Evolutionary conservation across 2,888 invertebrate species (phyloP).

Genomic region (Uropetala carovei): DNA sequence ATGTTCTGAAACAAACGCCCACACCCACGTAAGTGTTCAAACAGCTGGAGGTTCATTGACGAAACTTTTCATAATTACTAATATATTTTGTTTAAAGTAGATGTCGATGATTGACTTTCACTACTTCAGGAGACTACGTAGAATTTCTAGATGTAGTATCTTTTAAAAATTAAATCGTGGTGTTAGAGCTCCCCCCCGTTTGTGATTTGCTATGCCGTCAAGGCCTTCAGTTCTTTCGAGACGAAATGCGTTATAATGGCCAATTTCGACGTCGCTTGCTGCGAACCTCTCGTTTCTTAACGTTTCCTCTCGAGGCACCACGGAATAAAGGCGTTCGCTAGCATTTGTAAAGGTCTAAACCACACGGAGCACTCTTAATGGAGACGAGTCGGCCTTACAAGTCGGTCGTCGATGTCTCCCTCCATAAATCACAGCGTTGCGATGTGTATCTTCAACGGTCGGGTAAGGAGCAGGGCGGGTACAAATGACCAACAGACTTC

Average conservation of each 20-base stretch:
- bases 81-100: too few species aligned
- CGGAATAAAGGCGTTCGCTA: conserved; percentile 9
- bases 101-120: too few species aligned
- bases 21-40: too few species aligned
- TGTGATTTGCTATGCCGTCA: not conserved
- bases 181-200: too few species aligned
- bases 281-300: not conserved
- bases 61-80: too few species aligned
- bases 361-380: conserved; percentile 42
- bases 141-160: too few species aligned
- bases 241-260: not conserved
- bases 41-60: too few species aligned
- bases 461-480: conserved; percentile 45
- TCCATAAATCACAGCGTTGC: conserved; percentile 50
- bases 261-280: conserved; percentile 6
- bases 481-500: conserved; percentile 60
- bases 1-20: too few species aligned
- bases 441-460: conserved; percentile 57
- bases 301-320: not conserved
- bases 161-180: too few species aligned
- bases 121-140: too few species aligned
- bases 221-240: not conserved
- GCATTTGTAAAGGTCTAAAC: conserved; percentile 26
- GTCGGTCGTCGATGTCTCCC: conserved; percentile 52
- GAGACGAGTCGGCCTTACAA: conserved; percentile 53